phyloP scores from a whole-genome alignment of 2,888 invertebrate genomes.

The Lomographa bimaculata region DNA sequence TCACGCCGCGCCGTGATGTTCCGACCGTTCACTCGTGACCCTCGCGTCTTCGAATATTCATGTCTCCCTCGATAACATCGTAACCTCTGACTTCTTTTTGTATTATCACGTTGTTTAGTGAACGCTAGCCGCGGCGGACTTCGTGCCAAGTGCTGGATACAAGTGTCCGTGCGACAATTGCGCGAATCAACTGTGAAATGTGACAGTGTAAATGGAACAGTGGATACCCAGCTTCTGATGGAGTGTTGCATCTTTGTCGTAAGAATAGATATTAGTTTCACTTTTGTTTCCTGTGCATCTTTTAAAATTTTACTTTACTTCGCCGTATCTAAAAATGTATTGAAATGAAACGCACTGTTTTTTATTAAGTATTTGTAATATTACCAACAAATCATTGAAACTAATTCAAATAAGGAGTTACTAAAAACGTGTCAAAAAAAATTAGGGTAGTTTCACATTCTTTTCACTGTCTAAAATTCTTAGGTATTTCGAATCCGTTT shows the following conservation, averaged over 20 bases:
- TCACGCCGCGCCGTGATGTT: constrained; percentile 77
- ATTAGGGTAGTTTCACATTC: constrained; percentile 19
- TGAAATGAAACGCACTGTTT: too few species aligned
- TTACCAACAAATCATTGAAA: background rate
- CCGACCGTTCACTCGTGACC: constrained; percentile 81
- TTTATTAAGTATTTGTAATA: too few species aligned
- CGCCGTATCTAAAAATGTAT: too few species aligned
- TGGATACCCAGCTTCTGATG: constrained; percentile 63
- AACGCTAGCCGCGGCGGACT: constrained; percentile 65
- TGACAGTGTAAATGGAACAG: constrained; percentile 70
- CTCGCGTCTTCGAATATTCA: constrained; percentile 83
- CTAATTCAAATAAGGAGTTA: background rate
- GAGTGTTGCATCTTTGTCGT: constrained; percentile 71
- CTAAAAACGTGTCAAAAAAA: background rate
- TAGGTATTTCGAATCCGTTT: too few species aligned
- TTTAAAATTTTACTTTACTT: too few species aligned
- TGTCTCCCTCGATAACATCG: constrained; percentile 81
- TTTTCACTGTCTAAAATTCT: too few species aligned
- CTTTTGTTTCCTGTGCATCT: constrained; percentile 25
- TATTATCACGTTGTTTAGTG: constrained; percentile 79
- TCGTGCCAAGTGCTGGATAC: constrained; percentile 73
- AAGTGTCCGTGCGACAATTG: constrained; percentile 67
- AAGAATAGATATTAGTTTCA: constrained; percentile 65
- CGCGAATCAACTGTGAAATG: constrained; percentile 67
- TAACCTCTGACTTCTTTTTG: constrained; percentile 81